A percentile compares a stretch with the other conserved stretches of the same genome.
Conservation (phyloP, 1,140 invertebrate species). For the Aphelenchoides fujianensis region DNA sequence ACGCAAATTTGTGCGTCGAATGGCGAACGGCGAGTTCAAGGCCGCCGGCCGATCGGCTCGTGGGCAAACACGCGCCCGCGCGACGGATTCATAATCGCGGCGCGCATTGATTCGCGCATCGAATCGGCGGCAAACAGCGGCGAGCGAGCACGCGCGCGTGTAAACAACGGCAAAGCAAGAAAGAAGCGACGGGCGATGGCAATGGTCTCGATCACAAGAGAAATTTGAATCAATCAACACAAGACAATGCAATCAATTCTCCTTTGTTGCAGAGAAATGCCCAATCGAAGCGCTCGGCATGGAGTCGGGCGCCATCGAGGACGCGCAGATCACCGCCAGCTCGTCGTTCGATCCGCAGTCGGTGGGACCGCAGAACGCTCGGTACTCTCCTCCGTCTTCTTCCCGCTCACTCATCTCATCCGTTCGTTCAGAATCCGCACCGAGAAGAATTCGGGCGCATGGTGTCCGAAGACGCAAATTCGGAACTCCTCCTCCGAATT, state of each 20-base stretch:
- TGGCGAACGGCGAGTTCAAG: too few species aligned
- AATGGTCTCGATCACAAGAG: too few species aligned
- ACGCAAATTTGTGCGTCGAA: too few species aligned
- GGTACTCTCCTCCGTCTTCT: conserved; percentile 48
- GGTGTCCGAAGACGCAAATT: conserved; percentile 84
- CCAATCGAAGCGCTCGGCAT: conserved; percentile 60
- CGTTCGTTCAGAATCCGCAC: conserved; percentile 78
- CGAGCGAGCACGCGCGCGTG: neutral
- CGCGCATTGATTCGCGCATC: neutral
- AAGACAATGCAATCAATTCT: neutral
- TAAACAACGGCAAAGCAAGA: neutral
- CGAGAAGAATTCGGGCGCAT: conserved; percentile 83
- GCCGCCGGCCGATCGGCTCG: too few species aligned
- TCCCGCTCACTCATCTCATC: too few species aligned
- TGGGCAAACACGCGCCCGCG: too few species aligned
- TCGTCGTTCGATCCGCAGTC: conserved; percentile 61
- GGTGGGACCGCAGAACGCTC: conserved; percentile 63
- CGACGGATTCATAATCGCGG: neutral
- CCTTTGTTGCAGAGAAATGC: conserved; percentile 62
- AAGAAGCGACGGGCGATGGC: too few species aligned
- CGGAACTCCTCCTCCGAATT: conserved; percentile 75
- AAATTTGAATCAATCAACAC: neutral
- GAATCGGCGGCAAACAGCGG: neutral
- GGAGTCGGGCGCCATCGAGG: conserved; percentile 61
- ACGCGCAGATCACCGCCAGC: conserved; percentile 63